These are phyloP conservation scores for Melinaea menophilus DNA, from an alignment of 2,888 invertebrate species.

Conservation along the genomic window DNA sequence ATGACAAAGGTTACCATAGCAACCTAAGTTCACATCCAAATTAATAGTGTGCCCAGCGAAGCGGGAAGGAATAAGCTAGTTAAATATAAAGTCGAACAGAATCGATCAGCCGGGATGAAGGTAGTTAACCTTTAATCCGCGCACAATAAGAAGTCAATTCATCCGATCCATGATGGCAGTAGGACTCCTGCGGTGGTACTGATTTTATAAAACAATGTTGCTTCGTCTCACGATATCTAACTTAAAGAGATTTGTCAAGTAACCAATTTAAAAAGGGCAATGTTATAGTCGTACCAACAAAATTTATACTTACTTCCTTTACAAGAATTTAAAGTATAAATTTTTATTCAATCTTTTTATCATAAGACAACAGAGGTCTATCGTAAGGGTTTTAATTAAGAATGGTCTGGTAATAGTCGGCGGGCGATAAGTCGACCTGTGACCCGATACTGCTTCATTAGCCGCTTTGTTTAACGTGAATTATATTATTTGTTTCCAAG, in stretches of 20 bases:
- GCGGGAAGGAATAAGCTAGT: too few relatives aligned
- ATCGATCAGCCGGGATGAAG: constrained; percentile 3
- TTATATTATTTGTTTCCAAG: constrained; percentile 5
- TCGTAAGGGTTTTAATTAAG: not conserved
- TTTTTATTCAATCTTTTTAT: not conserved
- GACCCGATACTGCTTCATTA: constrained; percentile 29
- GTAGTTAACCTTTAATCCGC: constrained; percentile 1
- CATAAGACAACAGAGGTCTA: not conserved
- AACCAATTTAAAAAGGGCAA: too few relatives aligned
- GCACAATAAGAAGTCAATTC: too few relatives aligned
- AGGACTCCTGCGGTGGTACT: constrained; percentile 1
- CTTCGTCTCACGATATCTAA: not conserved
- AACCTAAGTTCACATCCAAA: too few relatives aligned
- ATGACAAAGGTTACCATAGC: too few relatives aligned
- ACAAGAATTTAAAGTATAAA: too few relatives aligned
- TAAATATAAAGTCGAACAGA: constrained; percentile 9
- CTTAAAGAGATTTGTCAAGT: too few relatives aligned
- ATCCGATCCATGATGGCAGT: not conserved
- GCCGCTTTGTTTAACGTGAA: constrained; percentile 12
- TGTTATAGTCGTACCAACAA: too few relatives aligned
- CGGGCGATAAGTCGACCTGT: not conserved
- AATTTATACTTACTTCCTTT: too few relatives aligned
- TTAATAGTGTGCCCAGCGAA: too few relatives aligned
- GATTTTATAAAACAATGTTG: not conserved
- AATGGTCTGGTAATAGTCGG: not conserved